Conservation (phyloP, 2,888 invertebrate genomes). For the Sturmia bella region DNA sequence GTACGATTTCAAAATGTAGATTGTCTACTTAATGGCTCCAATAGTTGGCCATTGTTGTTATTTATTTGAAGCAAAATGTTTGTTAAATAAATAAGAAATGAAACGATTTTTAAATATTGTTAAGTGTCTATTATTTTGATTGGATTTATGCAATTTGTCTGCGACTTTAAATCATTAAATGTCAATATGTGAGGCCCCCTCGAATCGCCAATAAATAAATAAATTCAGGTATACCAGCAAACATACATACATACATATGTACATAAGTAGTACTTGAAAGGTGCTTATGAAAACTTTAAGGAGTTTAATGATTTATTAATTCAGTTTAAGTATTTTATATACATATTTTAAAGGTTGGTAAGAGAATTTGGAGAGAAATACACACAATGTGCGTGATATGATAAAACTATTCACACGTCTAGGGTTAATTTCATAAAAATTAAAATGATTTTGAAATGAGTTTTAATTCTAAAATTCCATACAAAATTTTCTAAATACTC, state of each 20-base stretch:
- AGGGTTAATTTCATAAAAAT: too few relatives aligned
- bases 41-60: slow-evolving; percentile 72
- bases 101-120: slow-evolving; percentile 49
- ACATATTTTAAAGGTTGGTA: too few relatives aligned
- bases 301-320: slow-evolving; percentile 11
- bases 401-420: too few relatives aligned
- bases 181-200: slow-evolving; percentile 1
- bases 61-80: slow-evolving; percentile 56
- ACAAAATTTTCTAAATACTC: too few relatives aligned
- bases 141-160: slow-evolving; percentile 65
- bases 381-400: too few relatives aligned
- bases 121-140: slow-evolving; percentile 56
- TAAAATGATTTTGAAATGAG: too few relatives aligned
- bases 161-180: slow-evolving; percentile 14
- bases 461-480: too few relatives aligned
- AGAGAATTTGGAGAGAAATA: too few relatives aligned
- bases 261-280: slow-evolving; percentile 27
- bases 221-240: too few relatives aligned
- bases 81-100: slow-evolving; percentile 8
- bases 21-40: slow-evolving; percentile 80
- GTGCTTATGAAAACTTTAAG: slow-evolving; percentile 17
- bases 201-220: slow-evolving; percentile 16
- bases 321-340: not conserved
- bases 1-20: slow-evolving; percentile 72
- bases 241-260: too few relatives aligned